Evolutionary conservation across 1,140 invertebrate species (phyloP), one percentile per base, ranked within the genome.

Genomic region (Macrotrachela quadricornifera): DNA sequence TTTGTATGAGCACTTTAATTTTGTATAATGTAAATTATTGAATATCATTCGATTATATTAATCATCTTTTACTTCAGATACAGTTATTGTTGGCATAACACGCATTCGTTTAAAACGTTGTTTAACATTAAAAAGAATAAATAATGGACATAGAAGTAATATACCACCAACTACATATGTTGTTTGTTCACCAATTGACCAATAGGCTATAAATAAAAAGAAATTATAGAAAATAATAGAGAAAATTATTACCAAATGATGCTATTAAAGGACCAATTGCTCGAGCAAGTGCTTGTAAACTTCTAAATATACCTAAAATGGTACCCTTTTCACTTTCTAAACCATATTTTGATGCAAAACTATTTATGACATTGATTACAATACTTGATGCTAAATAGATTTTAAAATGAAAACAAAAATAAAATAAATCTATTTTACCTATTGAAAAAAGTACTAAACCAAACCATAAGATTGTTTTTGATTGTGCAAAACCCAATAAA

Each of bases 221-320:
- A 30, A 30, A 30, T 4, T 30, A 30, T 4, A 4, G 3, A 8
- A 30, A 30, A 30, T 2, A 30, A 30, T 4, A 30, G 8, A 4
- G 8, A 30, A 30, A 30, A 30, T 2, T 30, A 30, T 4, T 30
- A 30, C 21, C 21, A 30, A 30, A 30, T 30, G 83, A 84, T 43
- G 83, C 80, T n/a, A 86, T 61, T 46, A 94, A 70, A 10, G 90
- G 90, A 16, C 90, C 90, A 38, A 85, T 64, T n/a, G 85, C 85
- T 59, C 90, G 72, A 30, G 88, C 87, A 16, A 96, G 71, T 11
- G 88, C 84, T 15, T 90, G 90, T 15, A 96, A 71, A 1, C 88
- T 94, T 58, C 91, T 73, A 63, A 94, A 87, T 57, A 86, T 84
- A 8, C 91, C 91, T 59, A 92, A 78, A 52, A 90, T 80, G 10